These are phyloP conservation scores for Ectemnius continuus DNA, from an alignment of 2,888 invertebrate species.

Conservation along the genomic window DNA sequence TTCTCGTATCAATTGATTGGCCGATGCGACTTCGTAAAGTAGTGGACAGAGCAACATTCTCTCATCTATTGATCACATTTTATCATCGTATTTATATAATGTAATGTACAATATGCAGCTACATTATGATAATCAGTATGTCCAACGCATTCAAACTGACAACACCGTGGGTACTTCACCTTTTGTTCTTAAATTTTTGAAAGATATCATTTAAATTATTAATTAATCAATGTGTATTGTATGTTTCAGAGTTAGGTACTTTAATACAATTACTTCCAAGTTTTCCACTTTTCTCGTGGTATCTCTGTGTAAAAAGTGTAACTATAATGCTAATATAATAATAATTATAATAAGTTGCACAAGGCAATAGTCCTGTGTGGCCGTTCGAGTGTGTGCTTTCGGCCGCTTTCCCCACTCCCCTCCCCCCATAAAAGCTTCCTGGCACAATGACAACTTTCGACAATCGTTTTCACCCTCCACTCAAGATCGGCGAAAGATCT, in stretches of 20 bases:
- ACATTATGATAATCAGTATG: slow-evolving; percentile 73
- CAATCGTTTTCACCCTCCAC: slow-evolving; percentile 58
- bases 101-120: slow-evolving; percentile 75
- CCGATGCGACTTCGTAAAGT: slow-evolving; percentile 59
- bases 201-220: slow-evolving; percentile 64
- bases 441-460: slow-evolving; percentile 60
- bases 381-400: slow-evolving; percentile 64
- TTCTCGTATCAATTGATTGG: slow-evolving; percentile 54
- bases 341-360: slow-evolving; percentile 73
- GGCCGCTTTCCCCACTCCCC: slow-evolving; percentile 60
- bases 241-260: slow-evolving; percentile 72
- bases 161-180: slow-evolving; percentile 65
- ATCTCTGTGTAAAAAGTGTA: slow-evolving; percentile 76
- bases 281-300: slow-evolving; percentile 68
- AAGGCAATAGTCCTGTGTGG: slow-evolving; percentile 74
- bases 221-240: slow-evolving; percentile 63
- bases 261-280: slow-evolving; percentile 72
- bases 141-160: slow-evolving; percentile 72
- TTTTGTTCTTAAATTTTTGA: slow-evolving; percentile 45
- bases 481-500: slow-evolving; percentile 54
- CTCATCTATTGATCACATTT: slow-evolving; percentile 71
- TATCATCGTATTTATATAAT: slow-evolving; percentile 72
- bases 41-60: slow-evolving; percentile 70
- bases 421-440: slow-evolving; percentile 56
- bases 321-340: slow-evolving; percentile 75